Base-by-base conservation (phyloP, 1,140 invertebrate genomes). In the Drosophila elegans region DNA sequence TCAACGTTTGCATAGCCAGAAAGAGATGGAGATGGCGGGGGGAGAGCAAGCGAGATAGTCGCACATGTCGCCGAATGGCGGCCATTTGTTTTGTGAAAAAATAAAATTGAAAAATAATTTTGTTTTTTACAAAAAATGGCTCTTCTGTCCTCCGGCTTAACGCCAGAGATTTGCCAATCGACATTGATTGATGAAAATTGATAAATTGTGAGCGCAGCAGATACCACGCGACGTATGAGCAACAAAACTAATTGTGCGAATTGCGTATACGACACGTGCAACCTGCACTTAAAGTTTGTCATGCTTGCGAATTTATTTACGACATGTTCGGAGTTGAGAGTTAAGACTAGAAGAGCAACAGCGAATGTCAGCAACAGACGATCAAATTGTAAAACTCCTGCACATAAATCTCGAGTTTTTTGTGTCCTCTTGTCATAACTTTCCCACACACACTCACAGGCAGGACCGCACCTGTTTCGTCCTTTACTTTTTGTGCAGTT, bases 151-250 rank as follows among this genome's bases (percentile, higher is more conserved):
- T 38, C n/a, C 54, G 25, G 44, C 60, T 76, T 61, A 60, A 61
- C 51, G 74, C 61, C 66, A 72, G 42, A 59, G 78, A 78, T 82
- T 78, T 81, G 53, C 57, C 60, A 66, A 85, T 67, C 60, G 84
- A 88, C 84, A 80, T 80, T 88, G 83, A 89, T 88, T 89, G 84
- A 88, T 88, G 84, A 74, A 80, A 83, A 88, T 76, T 76, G 83
- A 76, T 71, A 78, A 85, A 78, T 78, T 86, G 67, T 64, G 72
- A 77, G 66, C n/a, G 29, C 10, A 21, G 44, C 52, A 41, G 52
- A 59, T 34, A 48, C 60, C 13, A 61, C 4, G 34, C 34, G 63
- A 42, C 44, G 39, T 34, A 53, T 39, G 41, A 80, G 49, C 62
- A 57, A 29, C 41, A 45, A 32, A 59, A 74, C 63, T 84, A 83